Percentiles rank a stretch among this genome's conserved stretches.
These are phyloP conservation scores for Lontra canadensis DNA, from an alignment of 2,113 vertebrate species.

Conservation along the genomic window DNA sequence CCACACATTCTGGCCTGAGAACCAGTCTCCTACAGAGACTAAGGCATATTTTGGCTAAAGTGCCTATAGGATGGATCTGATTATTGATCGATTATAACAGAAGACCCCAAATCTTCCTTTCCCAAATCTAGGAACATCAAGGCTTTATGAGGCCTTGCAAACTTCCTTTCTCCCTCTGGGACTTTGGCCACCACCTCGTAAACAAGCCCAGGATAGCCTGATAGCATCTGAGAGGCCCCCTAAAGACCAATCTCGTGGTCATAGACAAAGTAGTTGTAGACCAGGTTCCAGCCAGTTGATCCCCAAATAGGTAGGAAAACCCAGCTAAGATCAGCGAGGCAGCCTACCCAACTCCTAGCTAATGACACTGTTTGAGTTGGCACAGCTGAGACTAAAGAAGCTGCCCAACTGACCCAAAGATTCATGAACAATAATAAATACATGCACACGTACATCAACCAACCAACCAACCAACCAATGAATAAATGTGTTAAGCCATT, in stretches of 20 bases:
- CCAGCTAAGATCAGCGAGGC: background rate
- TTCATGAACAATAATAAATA: background rate
- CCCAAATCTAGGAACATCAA: background rate
- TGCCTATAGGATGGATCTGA: background rate
- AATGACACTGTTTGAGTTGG: background rate
- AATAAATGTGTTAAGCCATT: background rate
- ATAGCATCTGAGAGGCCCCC: background rate
- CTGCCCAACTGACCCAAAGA: background rate
- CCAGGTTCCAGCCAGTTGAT: background rate
- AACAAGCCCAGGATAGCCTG: background rate
- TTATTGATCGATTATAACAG: background rate
- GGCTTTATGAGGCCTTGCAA: background rate
- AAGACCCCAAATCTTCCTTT: background rate
- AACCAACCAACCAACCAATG: background rate
- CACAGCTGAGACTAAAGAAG: background rate
- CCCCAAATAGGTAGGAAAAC: background rate
- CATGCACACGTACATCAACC: too few species aligned
- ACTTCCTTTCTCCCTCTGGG: background rate
- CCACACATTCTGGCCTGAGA: background rate
- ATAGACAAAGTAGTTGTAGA: background rate
- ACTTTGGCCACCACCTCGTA: rapidly evolving
- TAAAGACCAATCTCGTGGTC: background rate
- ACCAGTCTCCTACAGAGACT: background rate
- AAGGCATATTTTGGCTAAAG: background rate
- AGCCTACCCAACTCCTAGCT: background rate